These are phyloP conservation scores for Acleris laterana DNA, from an alignment of 2,888 invertebrate species.

Conservation along the genomic window DNA sequence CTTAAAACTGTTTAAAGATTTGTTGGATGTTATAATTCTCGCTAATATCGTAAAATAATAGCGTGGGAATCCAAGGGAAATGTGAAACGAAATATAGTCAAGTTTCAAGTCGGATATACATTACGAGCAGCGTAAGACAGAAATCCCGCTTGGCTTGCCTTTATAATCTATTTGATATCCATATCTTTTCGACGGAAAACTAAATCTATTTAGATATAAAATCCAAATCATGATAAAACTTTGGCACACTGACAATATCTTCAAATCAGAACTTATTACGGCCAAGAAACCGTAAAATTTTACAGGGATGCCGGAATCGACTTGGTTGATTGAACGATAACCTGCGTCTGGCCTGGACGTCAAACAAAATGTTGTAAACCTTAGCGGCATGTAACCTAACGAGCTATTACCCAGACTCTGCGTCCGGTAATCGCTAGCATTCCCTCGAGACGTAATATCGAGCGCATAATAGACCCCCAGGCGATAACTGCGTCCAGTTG, in stretches of 20 bases:
- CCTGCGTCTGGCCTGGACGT: no score
- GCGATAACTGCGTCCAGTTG: slow-evolving; percentile 39
- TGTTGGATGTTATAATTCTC: slow-evolving; percentile 16
- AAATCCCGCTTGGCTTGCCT: no score
- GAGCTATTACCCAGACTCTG: slow-evolving; percentile 28
- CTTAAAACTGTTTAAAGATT: slow-evolving; percentile 17
- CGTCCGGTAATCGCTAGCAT: slow-evolving; percentile 39
- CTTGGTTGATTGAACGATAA: no score
- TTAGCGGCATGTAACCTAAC: slow-evolving; percentile 21
- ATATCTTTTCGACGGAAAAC: no score
- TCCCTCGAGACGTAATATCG: slow-evolving; percentile 37
- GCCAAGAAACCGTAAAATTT: no score
- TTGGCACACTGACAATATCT: no score
- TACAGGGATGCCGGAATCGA: no score
- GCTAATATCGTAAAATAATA: slow-evolving; percentile 11
- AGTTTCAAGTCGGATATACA: neutral
- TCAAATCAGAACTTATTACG: no score
- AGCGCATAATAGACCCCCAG: slow-evolving; percentile 42
- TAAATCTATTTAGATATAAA: no score
- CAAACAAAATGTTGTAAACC: slow-evolving; percentile 18
- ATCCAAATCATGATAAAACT: no score
- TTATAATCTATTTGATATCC: no score
- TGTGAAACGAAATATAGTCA: neutral
- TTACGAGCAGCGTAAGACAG: no score
- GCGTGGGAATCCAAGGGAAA: slow-evolving; percentile 11